These are phyloP conservation scores for zebrafish (Danio rerio) DNA, from an alignment of 2,113 vertebrate genomes.

Conservation along the genomic window DNA sequence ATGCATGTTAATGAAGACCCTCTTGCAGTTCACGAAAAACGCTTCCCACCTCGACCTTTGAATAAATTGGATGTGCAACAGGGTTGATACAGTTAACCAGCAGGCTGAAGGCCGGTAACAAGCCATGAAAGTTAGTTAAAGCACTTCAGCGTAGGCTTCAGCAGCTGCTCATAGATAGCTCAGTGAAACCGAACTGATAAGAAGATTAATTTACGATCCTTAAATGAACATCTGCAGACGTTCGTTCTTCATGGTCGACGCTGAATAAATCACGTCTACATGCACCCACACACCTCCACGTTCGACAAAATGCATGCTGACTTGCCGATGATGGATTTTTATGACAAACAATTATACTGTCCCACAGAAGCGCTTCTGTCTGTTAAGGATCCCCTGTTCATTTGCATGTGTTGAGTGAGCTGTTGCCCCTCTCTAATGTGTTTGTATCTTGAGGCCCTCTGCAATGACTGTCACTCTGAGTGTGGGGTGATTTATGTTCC, in stretches of 20 bases:
- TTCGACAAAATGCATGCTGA: not conserved
- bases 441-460: slow-evolving; percentile 20
- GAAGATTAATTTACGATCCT: slow-evolving; percentile 41
- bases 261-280: slow-evolving; percentile 20
- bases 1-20: too few relatives aligned
- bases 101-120: not conserved
- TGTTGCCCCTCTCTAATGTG: slow-evolving; percentile 23
- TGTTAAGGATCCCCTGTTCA: slow-evolving; percentile 3
- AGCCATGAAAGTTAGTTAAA: slow-evolving; percentile 1
- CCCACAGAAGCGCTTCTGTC: slow-evolving; percentile 11
- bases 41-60: not conserved
- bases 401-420: slow-evolving; percentile 28
- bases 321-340: slow-evolving; percentile 41
- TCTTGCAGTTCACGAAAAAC: not conserved
- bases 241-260: not conserved
- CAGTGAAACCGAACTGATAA: slow-evolving; percentile 7
- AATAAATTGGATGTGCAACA: slow-evolving; percentile 32
- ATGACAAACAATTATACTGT: slow-evolving; percentile 30
- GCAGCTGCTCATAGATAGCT: not conserved
- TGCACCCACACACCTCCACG: not conserved
- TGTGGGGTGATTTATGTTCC: slow-evolving; percentile 9
- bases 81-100: not conserved
- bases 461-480: slow-evolving; percentile 21
- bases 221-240: slow-evolving; percentile 43
- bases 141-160: not conserved